A percentile compares a stretch with the other conserved stretches of the same genome.
phyloP scores from a whole-genome alignment of 2,113 vertebrate genomes.

The Odobenus rosmarus region DNA sequence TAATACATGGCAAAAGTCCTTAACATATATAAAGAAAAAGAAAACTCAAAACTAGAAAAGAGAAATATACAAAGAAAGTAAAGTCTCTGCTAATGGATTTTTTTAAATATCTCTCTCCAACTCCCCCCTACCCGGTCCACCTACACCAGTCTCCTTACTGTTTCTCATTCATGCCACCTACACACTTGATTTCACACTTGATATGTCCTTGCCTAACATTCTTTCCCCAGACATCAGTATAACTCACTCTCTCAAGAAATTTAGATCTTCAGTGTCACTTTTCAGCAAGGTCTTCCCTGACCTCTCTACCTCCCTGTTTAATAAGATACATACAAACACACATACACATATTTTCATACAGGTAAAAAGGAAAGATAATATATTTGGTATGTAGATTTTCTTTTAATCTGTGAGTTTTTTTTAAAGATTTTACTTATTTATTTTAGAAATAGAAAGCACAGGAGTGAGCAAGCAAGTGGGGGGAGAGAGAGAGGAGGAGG shows the following conservation, averaged over 20 bases:
- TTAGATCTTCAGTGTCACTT: neutral
- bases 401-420: neutral
- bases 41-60: neutral
- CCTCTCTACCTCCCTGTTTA: neutral
- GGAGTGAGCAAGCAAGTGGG: neutral
- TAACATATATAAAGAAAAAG: conserved; percentile 1
- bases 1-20: neutral
- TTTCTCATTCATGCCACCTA: neutral
- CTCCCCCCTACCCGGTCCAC: neutral
- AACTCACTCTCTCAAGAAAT: neutral
- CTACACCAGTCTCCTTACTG: neutral
- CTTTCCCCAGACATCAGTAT: neutral
- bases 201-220: neutral
- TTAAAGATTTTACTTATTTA: neutral
- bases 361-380: neutral
- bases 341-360: neutral
- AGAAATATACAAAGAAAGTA: neutral
- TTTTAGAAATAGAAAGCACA: neutral
- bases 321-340: neutral
- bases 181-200: neutral
- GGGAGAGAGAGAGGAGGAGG: neutral
- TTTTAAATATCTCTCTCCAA: neutral
- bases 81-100: neutral
- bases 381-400: neutral
- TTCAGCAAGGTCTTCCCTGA: neutral